These are phyloP conservation scores for Apomyelois bistriatella DNA, from an alignment of 2,888 invertebrate genomes.

Conservation along the genomic window DNA sequence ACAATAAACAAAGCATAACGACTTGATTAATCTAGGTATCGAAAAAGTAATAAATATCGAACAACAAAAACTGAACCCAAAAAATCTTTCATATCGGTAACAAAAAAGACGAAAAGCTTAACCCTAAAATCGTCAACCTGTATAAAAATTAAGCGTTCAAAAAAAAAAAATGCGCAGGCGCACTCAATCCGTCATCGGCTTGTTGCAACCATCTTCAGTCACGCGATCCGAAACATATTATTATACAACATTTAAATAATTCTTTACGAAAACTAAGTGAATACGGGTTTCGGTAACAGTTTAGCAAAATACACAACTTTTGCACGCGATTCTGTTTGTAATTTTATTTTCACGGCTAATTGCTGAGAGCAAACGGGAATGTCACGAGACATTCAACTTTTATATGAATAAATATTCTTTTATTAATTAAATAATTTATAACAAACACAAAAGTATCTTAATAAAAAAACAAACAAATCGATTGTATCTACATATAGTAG, in stretches of 20 bases:
- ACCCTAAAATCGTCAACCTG: not conserved
- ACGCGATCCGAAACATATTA: constrained; percentile 71
- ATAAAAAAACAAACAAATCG: too few species aligned
- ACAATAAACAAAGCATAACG: too few species aligned
- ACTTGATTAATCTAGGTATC: too few species aligned
- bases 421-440: too few species aligned
- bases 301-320: constrained; percentile 12
- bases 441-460: too few species aligned
- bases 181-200: constrained; percentile 7
- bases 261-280: constrained; percentile 41
- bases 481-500: too few species aligned
- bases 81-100: too few species aligned
- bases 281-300: constrained; percentile 5
- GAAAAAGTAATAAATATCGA: too few species aligned
- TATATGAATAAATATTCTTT: too few species aligned
- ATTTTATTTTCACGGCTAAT: constrained; percentile 2
- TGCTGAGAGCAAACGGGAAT: not conserved
- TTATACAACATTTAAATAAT: constrained; percentile 75
- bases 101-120: not conserved
- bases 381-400: not conserved
- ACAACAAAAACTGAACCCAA: too few species aligned
- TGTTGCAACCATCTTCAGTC: constrained; percentile 64
- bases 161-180: not conserved
- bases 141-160: not conserved
- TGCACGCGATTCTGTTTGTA: constrained; percentile 12